Evolutionary conservation across 2,797 vertebrate genomes (phyloP), one percentile per base, ranked within the genome.

Genomic region (Sebastes jordani): DNA sequence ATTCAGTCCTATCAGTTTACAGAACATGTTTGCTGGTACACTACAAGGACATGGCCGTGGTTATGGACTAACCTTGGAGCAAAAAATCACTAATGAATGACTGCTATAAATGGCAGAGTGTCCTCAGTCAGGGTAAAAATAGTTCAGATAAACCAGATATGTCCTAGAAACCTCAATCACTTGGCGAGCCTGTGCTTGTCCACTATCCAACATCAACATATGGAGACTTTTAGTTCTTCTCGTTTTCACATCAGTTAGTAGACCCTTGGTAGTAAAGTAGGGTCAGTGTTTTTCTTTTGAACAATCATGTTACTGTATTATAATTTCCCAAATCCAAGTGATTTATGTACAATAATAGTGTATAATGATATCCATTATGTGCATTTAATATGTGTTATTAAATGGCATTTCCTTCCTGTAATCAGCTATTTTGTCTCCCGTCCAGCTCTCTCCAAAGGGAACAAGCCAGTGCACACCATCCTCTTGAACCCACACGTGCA

Each of bases 401-500:
- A 38, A 13, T 23, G n/a, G 25, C 29, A 70, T 4, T 56, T 23
- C 1, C 22, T 59, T 30, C 16, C 11, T 70, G 14, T 80, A 64
- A 63, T 79, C 29, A 67, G 20, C 13, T 6, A 2, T 58, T 22
- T 16, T 73, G 25, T 86, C 52, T 81, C 11, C 29, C 63, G 89
- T 77, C 23, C 89, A 98, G 97, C 97, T 67, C 93, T 98, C 84
- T 97, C 97, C 38, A 98, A 98, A 95, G 97, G 98, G 83, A 99
- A 96, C 92, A 99, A 98, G 85, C 97, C 98, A 0, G 97, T 99
- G 86, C 98, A 99, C 95, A 99, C 98, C 42, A 99, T 98, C 90
- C 97, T 99, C 88, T 91, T 99, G 94, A 99, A 99, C 92, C 98
- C 98, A 3, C 98, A 99, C 1, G 97, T 99, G 69, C 98, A 99